These are phyloP conservation scores for Aphidius colemani DNA, from an alignment of 2,888 invertebrate species.

Conservation along the genomic window DNA sequence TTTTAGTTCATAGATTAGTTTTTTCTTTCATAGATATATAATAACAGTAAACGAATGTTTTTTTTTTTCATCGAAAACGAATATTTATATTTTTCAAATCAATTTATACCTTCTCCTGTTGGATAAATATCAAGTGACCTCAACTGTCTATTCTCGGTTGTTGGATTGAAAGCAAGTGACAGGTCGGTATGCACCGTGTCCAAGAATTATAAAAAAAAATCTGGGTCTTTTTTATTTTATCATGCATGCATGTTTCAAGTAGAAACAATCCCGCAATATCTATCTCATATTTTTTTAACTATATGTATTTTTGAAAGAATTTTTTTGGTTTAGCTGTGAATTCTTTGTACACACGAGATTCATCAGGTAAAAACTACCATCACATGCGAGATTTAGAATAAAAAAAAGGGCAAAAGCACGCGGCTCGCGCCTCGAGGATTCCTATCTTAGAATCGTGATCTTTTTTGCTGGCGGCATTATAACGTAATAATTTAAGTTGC, in stretches of 20 bases:
- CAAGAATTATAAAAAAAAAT: not conserved
- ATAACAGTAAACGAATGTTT: not conserved
- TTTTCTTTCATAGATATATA: too few species aligned
- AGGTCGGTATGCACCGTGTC: conserved; percentile 23
- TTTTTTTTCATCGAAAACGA: not conserved
- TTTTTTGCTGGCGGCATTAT: conserved; percentile 37
- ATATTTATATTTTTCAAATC: not conserved
- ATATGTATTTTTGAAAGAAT: not conserved
- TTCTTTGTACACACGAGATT: too few species aligned
- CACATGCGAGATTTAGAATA: not conserved
- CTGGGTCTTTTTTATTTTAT: not conserved
- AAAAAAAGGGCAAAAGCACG: conserved; percentile 11
- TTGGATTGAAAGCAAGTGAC: conserved; percentile 23
- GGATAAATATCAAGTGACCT: too few species aligned
- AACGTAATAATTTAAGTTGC: conserved; percentile 46
- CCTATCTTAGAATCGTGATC: conserved; percentile 36
- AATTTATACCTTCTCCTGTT: not conserved
- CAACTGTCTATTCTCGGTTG: conserved; percentile 11
- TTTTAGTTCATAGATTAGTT: not conserved
- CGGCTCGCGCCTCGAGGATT: conserved; percentile 29
- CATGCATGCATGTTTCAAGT: conserved; percentile 13
- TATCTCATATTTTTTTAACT: not conserved
- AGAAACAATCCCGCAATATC: conserved; percentile 1
- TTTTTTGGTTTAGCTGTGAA: not conserved
- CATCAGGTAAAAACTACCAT: not conserved